Evolutionary conservation across 2,797 vertebrate genomes (phyloP).

Genomic region (Esox lucius): DNA sequence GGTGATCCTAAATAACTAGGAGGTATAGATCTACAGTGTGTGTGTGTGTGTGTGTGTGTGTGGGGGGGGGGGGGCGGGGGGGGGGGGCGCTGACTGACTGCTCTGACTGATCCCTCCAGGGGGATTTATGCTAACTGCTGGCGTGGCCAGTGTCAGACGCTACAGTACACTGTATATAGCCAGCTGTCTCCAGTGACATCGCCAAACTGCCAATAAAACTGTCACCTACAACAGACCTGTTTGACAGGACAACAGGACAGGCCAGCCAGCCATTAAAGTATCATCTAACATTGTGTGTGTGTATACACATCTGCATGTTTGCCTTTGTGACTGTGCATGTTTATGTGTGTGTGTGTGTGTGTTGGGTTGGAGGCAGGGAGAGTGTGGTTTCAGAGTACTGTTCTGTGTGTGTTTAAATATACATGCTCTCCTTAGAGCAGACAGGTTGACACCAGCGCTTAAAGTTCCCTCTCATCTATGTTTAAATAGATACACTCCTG

Average conservation of each 20-base stretch:
- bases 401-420: conserved; percentile 46
- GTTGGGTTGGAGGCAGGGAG: conserved; percentile 13
- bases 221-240: conserved; percentile 76
- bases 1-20: conserved; percentile 83
- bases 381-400: conserved; percentile 15
- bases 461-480: conserved; percentile 41
- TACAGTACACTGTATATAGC: conserved; percentile 81
- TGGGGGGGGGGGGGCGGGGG: too few relatives aligned
- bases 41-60: conserved; percentile 34
- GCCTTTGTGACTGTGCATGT: not conserved
- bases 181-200: conserved; percentile 78
- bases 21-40: conserved; percentile 48
- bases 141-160: conserved; percentile 78
- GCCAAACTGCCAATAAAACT: conserved; percentile 87
- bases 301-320: conserved; percentile 19
- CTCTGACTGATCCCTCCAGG: conserved; percentile 78
- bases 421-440: conserved; percentile 50
- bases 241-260: conserved; percentile 73
- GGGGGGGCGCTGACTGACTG: conserved; percentile 36
- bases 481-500: conserved; percentile 38
- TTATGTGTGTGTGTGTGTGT: conserved; percentile 1
- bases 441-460: conserved; percentile 52
- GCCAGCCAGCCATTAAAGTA: conserved; percentile 70
- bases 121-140: conserved; percentile 91
- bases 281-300: conserved; percentile 60